Evolutionary conservation across 2,797 vertebrate genomes (phyloP).

Genomic region (Sebastes minor): DNA sequence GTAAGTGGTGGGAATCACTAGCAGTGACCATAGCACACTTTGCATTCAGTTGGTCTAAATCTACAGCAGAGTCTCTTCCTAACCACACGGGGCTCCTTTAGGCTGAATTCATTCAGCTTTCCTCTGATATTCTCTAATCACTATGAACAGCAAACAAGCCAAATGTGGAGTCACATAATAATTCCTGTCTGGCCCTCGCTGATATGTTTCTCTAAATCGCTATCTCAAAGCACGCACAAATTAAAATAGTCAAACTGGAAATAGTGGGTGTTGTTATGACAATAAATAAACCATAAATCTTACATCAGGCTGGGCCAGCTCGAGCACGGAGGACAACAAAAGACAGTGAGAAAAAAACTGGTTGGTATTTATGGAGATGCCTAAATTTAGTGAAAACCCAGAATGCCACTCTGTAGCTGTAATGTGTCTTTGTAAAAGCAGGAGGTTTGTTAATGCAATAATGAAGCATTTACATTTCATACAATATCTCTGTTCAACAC

Average conservation of each 20-base stretch:
- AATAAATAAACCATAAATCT: neutral
- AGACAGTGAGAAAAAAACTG: too few species aligned
- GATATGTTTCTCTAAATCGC: neutral
- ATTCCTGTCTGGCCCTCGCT: neutral
- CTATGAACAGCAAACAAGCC: neutral
- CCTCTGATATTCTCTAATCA: neutral
- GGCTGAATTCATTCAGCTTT: neutral
- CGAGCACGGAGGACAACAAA: neutral
- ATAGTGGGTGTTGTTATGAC: neutral
- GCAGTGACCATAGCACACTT: neutral
- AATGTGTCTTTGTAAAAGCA: neutral
- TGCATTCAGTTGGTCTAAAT: neutral
- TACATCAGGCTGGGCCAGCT: neutral
- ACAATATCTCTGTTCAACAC: neutral
- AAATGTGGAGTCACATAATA: neutral
- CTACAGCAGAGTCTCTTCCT: neutral
- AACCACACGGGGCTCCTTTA: neutral
- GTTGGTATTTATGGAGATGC: neutral
- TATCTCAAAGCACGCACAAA: neutral
- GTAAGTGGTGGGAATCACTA: constrained; percentile 79
- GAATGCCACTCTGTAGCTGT: neutral
- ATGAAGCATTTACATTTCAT: neutral
- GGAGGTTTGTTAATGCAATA: neutral
- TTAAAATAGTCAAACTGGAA: neutral
- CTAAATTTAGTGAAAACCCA: neutral